Evolutionary conservation across 1,140 invertebrate genomes (phyloP).

Genomic region (Venustaconcha ellipsiformis): DNA sequence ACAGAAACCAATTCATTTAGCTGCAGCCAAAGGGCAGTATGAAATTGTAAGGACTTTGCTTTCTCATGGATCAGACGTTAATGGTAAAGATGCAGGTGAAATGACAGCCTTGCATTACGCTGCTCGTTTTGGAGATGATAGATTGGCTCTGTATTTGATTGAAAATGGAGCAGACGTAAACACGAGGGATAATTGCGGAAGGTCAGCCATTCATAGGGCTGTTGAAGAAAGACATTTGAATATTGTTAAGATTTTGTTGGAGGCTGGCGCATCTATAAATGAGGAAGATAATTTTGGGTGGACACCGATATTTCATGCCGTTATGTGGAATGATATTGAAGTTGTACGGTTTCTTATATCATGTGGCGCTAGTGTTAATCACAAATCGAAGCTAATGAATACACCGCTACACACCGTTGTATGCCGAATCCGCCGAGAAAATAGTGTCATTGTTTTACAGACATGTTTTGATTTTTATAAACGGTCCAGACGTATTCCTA

Average conservation of each 20-base stretch:
- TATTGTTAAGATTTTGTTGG: constrained; percentile 29
- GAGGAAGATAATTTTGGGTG: constrained; percentile 36
- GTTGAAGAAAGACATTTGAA: constrained; percentile 25
- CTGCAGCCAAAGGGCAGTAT: constrained; percentile 8
- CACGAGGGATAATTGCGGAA: constrained; percentile 21
- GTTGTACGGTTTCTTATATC: constrained; percentile 24
- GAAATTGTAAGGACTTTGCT: constrained; percentile 5
- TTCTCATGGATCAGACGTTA: constrained; percentile 6
- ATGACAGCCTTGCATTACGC: constrained; percentile 18
- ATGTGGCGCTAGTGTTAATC: constrained; percentile 26
- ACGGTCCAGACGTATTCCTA: constrained; percentile 29
- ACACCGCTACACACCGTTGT: constrained; percentile 25
- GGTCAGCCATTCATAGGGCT: constrained; percentile 36
- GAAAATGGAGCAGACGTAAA: constrained; percentile 15
- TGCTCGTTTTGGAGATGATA: constrained; percentile 3
- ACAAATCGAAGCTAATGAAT: constrained; percentile 22
- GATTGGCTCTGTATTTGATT: constrained; percentile 25
- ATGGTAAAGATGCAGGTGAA: constrained; percentile 13
- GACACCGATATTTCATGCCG: constrained; percentile 35
- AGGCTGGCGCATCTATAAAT: constrained; percentile 24
- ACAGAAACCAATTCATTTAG: constrained; percentile 32
- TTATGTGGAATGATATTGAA: constrained; percentile 27
- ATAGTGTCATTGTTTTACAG: constrained; percentile 13
- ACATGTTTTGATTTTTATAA: constrained; percentile 34
- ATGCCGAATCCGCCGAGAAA: constrained; percentile 11